Evolutionary conservation across 2,888 invertebrate genomes (phyloP).

Genomic region (Amorpha juglandis): DNA sequence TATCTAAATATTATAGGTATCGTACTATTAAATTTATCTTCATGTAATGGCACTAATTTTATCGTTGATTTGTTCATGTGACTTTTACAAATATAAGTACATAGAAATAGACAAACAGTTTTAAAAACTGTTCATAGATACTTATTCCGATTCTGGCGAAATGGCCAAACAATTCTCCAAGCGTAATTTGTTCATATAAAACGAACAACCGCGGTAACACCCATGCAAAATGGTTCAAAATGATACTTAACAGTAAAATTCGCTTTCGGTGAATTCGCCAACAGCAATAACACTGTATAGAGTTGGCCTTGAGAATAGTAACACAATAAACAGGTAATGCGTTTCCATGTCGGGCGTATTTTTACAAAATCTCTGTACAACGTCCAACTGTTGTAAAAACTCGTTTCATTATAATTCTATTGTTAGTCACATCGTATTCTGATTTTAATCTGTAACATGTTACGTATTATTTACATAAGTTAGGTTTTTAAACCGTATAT

Average conservation of each 20-base stretch:
- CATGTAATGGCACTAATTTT: too few relatives aligned
- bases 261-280: conserved; percentile 23
- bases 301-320: conserved; percentile 36
- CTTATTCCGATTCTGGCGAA: too few relatives aligned
- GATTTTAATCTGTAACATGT: conserved; percentile 28
- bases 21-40: too few relatives aligned
- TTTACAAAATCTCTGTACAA: conserved; percentile 30
- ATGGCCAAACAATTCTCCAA: background rate
- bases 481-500: too few relatives aligned
- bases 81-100: too few relatives aligned
- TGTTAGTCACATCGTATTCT: conserved; percentile 30
- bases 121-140: too few relatives aligned
- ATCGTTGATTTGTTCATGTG: too few relatives aligned
- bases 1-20: too few relatives aligned
- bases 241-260: conserved; percentile 17
- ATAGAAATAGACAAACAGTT: too few relatives aligned
- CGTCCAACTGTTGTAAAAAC: conserved; percentile 34
- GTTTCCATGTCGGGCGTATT: conserved; percentile 30
- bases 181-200: background rate
- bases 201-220: background rate
- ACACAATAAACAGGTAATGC: conserved; percentile 32
- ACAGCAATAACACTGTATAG: conserved; percentile 13
- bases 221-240: conserved; percentile 19
- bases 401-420: conserved; percentile 35
- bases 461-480: background rate